These are phyloP conservation scores for Microcaecilia unicolor DNA, from an alignment of 2,797 vertebrate species.

Conservation along the genomic window DNA sequence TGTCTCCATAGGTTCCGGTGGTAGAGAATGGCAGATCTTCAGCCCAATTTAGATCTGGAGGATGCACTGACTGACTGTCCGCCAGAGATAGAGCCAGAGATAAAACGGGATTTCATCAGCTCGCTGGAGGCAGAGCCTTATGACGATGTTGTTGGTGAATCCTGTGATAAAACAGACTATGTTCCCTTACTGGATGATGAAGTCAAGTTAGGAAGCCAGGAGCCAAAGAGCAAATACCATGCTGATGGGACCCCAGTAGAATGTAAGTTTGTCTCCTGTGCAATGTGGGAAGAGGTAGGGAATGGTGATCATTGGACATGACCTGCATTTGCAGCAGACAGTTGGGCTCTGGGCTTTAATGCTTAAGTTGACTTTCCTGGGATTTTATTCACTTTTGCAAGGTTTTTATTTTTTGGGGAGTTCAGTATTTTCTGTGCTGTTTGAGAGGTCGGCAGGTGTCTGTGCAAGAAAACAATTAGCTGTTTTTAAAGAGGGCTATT, in stretches of 20 bases:
- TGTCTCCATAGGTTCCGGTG: constrained; percentile 7
- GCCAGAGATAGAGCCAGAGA: constrained; percentile 57
- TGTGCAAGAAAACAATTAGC: too few species aligned
- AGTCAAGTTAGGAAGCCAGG: constrained; percentile 25
- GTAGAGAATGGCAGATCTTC: constrained; percentile 58
- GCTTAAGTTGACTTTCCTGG: too few species aligned
- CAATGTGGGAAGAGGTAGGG: too few species aligned
- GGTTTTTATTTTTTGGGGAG: too few species aligned
- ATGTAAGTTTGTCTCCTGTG: constrained; percentile 49
- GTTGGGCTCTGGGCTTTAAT: too few species aligned
- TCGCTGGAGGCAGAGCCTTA: constrained; percentile 79
- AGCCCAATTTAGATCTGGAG: constrained; percentile 67
- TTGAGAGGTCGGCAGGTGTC: too few species aligned
- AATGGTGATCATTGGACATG: too few species aligned
- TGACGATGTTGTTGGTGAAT: constrained; percentile 85
- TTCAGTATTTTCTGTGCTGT: too few species aligned
- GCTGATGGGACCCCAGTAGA: constrained; percentile 26
- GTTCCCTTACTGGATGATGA: constrained; percentile 80
- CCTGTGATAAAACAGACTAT: constrained; percentile 79
- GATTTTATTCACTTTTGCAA: too few species aligned
- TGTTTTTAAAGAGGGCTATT: too few species aligned
- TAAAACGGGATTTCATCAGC: constrained; percentile 83
- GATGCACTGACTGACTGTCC: constrained; percentile 79
- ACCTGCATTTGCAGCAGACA: too few species aligned
- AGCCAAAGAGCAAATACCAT: constrained; percentile 37